Base-by-base conservation (phyloP, 1,140 invertebrate species). In the Trachymyrmex cornetzi region DNA sequence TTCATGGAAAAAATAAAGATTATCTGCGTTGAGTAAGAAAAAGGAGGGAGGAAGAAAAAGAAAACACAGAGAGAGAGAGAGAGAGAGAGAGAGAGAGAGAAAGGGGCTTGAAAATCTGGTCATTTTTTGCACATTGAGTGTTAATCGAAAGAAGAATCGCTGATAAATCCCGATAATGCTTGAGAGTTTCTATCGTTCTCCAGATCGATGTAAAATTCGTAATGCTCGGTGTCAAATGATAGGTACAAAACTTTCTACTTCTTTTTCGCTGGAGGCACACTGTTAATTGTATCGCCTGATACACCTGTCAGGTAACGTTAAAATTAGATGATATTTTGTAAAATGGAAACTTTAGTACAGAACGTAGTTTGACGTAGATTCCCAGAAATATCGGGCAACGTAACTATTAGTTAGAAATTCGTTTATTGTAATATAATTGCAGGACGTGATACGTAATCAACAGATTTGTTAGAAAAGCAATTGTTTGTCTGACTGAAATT, bases 321-420 rank as follows among this genome's bases (percentile, higher is more conserved):
- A 82, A 59, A 57, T 72, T 55, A 27, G 34, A 6, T 16, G 22
- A 72, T 57, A 24, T 82, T 81, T 71, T n/a, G 22, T 55, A 48
- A 34, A 34, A 38, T 38, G 34, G 24, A 34, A 72, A 82, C 38
- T 16, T 72, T 48, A 71, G 64, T 24, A 55, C n/a, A 14, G n/a
- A 12, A 16, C 22, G 11, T 57, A 71, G 67, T 4, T 34, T 80
- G 0, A 38, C 6, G 22, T 6, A 24, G 0, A 27, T 66, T 30
- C 0, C 19, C 7, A 27, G 24, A 72, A 59, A n/a, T 24, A 24
- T 71, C 16, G 30, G 16, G 0, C 19, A 9, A 27, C 34, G 16
- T 24, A 71, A 44, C 57, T 57, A 38, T 34, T 27, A 81, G n/a
- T 57, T 81, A 34, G 11, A 71, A 71, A 57, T 55, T 7, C 3